phyloP scores from a whole-genome alignment of 2,113 vertebrate genomes.

The Meles meles region DNA sequence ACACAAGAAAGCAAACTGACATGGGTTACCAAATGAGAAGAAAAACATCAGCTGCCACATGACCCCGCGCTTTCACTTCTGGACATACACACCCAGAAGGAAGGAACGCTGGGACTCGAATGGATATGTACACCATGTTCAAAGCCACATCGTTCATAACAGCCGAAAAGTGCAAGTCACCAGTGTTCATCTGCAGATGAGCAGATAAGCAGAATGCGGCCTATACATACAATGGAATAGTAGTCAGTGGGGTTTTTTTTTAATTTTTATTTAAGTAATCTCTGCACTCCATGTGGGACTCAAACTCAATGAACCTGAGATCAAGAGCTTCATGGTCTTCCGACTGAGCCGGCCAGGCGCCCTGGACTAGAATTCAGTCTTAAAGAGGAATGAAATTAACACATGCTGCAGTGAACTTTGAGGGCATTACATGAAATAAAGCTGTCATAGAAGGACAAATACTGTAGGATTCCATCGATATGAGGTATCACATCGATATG shows the following conservation, averaged over 20 bases:
- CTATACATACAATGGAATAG: background rate
- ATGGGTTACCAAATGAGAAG: background rate
- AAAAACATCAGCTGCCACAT: background rate
- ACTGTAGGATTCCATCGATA: background rate
- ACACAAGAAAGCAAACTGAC: background rate
- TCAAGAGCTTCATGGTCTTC: background rate
- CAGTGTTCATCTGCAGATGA: background rate
- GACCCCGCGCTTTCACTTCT: background rate
- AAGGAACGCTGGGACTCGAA: background rate
- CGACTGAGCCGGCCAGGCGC: background rate
- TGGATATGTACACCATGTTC: background rate
- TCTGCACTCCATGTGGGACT: background rate
- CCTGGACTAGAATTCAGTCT: background rate
- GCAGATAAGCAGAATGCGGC: background rate
- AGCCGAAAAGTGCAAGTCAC: background rate
- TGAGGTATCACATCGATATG: background rate
- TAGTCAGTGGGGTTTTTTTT: background rate
- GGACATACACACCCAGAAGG: background rate
- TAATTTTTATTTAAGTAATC: no score
- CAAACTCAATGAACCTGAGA: background rate
- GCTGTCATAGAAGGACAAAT: background rate
- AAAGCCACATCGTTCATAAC: background rate
- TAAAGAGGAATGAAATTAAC: background rate
- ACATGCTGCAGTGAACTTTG: background rate
- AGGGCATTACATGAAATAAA: background rate